A percentile compares a stretch with the other conserved stretches of the same genome.
Conservation (phyloP, 2,113 vertebrate genomes). For the Pimephales promelas region DNA sequence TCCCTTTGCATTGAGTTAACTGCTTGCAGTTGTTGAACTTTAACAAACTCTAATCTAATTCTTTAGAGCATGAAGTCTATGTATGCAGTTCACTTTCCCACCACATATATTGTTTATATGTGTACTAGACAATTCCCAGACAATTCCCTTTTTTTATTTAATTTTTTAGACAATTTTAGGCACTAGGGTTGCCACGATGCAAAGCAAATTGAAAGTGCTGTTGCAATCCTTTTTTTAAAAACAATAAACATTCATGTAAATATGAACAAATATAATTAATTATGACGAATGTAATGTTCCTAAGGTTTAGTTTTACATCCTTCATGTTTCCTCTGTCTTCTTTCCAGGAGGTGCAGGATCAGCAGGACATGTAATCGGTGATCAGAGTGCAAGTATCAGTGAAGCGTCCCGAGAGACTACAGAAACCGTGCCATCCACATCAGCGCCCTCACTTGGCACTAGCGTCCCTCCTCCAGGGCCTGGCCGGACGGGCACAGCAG, state of each 20-base stretch:
- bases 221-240: not conserved
- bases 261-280: not conserved
- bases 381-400: conserved; percentile 10
- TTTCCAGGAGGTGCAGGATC: conserved; percentile 82
- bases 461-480: conserved; percentile 37
- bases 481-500: conserved; percentile 80
- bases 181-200: not conserved
- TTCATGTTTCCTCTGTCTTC: not conserved
- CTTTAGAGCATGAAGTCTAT: not conserved
- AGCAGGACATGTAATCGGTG: conserved; percentile 55
- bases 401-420: conserved; percentile 22
- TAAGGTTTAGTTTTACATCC: not conserved
- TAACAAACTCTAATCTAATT: not conserved
- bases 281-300: not conserved
- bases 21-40: conserved; percentile 5
- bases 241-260: not conserved
- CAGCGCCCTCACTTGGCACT: conserved; percentile 14
- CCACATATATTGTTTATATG: not conserved
- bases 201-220: not conserved
- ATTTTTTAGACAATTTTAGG: not conserved
- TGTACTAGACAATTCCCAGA: not conserved
- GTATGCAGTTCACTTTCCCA: not conserved
- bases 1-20: not conserved
- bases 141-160: not conserved
- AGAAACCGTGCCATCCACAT: conserved; percentile 16